A percentile compares a stretch with the other conserved stretches of the same genome.
phyloP scores from a whole-genome alignment of 2,797 vertebrate genomes.

The Allobates femoralis region DNA sequence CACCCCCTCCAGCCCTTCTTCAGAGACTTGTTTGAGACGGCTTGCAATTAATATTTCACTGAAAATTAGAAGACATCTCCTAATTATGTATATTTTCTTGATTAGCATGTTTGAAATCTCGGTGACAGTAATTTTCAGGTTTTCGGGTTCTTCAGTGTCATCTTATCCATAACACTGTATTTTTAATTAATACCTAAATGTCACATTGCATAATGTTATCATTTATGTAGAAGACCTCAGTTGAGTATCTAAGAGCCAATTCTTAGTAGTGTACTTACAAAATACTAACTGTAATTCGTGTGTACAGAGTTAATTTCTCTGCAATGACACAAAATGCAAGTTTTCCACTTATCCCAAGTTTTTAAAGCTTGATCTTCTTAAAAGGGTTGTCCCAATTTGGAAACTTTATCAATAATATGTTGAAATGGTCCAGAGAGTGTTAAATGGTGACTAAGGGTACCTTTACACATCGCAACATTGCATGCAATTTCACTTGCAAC shows the following conservation, averaged over 20 bases:
- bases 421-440: too few species aligned
- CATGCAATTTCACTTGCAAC: too few species aligned
- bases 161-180: background rate
- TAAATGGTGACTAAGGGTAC: too few species aligned
- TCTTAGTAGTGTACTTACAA: background rate
- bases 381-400: too few species aligned
- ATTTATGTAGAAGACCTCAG: background rate
- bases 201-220: slow-evolving; percentile 20
- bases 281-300: background rate
- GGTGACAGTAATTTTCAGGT: slow-evolving; percentile 9
- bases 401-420: too few species aligned
- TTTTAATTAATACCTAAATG: slow-evolving; percentile 18
- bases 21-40: background rate
- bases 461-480: too few species aligned
- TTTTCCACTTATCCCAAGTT: background rate
- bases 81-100: slow-evolving; percentile 12
- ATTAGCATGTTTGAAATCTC: slow-evolving; percentile 10
- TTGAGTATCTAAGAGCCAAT: background rate
- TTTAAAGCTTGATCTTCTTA: background rate
- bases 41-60: slow-evolving; percentile 13
- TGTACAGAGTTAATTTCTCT: background rate
- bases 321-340: background rate
- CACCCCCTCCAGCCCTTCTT: background rate
- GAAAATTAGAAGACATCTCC: background rate
- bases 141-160: slow-evolving; percentile 6